Conservation (phyloP, 53 echinoderm and acorn worm genomes). For the Stichopus horrens region DNA sequence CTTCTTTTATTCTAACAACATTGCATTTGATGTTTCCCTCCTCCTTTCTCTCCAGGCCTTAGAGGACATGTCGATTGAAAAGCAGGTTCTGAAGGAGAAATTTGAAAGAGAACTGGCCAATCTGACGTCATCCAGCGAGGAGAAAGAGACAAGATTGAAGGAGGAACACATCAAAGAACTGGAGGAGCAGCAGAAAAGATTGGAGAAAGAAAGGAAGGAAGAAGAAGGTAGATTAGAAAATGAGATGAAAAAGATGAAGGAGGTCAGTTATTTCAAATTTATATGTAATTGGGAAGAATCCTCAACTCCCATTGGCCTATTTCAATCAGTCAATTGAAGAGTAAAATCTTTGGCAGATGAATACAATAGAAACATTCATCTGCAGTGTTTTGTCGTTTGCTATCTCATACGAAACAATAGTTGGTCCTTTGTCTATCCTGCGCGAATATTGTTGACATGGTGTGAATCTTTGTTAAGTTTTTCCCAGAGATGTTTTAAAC, state of each 20-base stretch:
- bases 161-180: conserved; percentile 71
- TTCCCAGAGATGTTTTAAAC: too few relatives aligned
- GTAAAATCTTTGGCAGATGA: too few relatives aligned
- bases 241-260: conserved; percentile 44
- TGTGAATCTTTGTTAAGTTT: too few relatives aligned
- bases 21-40: background rate
- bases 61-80: conserved; percentile 90
- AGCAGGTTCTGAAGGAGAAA: conserved; percentile 84
- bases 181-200: conserved; percentile 50
- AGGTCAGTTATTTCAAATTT: background rate
- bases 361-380: too few relatives aligned
- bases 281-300: too few relatives aligned
- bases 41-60: conserved; percentile 64
- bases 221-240: conserved; percentile 21
- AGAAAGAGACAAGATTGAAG: conserved; percentile 45
- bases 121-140: conserved; percentile 49
- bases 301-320: too few relatives aligned
- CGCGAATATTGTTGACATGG: too few relatives aligned
- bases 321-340: too few relatives aligned
- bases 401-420: too few relatives aligned
- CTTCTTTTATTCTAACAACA: background rate
- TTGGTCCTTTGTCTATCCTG: too few relatives aligned
- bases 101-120: conserved; percentile 80
- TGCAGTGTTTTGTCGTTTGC: too few relatives aligned
- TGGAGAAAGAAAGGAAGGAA: conserved; percentile 68